Base-by-base conservation (phyloP, 1,140 invertebrate genomes). In the Drosophila sturtevanti region DNA sequence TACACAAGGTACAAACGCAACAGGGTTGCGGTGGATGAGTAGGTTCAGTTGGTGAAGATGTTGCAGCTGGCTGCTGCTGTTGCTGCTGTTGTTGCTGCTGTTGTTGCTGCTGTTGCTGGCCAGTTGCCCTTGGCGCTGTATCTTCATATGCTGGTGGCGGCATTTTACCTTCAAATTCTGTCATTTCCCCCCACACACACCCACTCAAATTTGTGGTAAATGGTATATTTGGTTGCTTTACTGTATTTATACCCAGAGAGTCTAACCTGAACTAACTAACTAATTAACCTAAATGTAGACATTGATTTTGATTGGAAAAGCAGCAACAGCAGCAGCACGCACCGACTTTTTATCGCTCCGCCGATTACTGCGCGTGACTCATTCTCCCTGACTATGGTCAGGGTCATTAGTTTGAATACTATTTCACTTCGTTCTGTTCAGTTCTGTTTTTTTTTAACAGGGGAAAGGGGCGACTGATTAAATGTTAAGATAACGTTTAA, bases 271-370 rank as follows among this genome's bases (percentile, higher is more conserved):
- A 65, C 51, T 72, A 27, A 65, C 51, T 72, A 27, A 55, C 52
- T 62, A 65, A 75, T 68, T 75, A 72, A 38, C 64, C 71, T 62
- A 21, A 48, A 48, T 41, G 75, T 72, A 75, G 67, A 72, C 72
- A 59, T 58, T 58, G 75, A 64, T 63, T 68, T 68, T 76, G 16
- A 65, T 52, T 41, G 44, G 27, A 54, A 35, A 54, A 62, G 41
- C 55, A 74, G 6, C 44, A 48, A 31, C 27, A 7, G 27, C 27
- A 55, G 54, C 55, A 44, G 41, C 41, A 48, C 41, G 41, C 41
- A 21, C 9, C 16, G 41, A 16, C 16, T 18, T 1, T 48, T 48
- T 48, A 48, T 48, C 16, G 41, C 16, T 48, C 2, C 11, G 41
- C 5, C 41, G 41, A 48, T 48, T 21, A 11, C 2, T 11, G 41